Base-by-base conservation (phyloP, 2,888 invertebrate species). In the Galeruca laticollis region DNA sequence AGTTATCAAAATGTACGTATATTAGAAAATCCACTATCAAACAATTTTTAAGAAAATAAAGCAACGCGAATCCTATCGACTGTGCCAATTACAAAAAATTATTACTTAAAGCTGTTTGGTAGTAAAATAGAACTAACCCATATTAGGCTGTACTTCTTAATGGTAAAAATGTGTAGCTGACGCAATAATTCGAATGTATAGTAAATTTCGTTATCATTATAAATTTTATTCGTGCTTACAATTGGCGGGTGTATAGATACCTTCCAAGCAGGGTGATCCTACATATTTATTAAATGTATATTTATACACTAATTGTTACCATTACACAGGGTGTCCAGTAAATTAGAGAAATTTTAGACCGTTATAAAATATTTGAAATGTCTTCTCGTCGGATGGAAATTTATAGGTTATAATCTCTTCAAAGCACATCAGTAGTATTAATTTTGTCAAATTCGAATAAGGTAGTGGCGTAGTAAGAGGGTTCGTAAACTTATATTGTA, bases 121-220 rank as follows among this genome's bases (percentile, higher is more conserved):
- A 2, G 56, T 56, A 35, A 47, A 15, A 33, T 15, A 15, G 56
- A 35, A 18, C n/a, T 18, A 9, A 2, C 33, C 56, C 11, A 13
- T 31, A 56, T 35, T 66, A 65, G 65, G 56, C 57, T 57, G 49
- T 65, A 65, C 31, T 65, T 65, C 80, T 81, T 69, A 69, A 79
- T 76, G 76, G 77, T 78, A 78, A 75, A 75, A 83, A 85, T 85
- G 86, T 86, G 86, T 86, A 86, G 86, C 84, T 85, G 75, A 85
- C 82, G 86, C 86, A 86, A 86, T 86, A 86, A 85, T 81, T 81
- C 81, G 62, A 84, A 84, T 86, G 85, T 84, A 83, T 81, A 81
- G 76, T 79, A 75, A 75, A 56, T 70, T 69, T 54, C 72, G 75
- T 72, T 73, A 59, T 60, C 31, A 54, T 65, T 70, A 71, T 47